A percentile compares a stretch with the other conserved stretches of the same genome.
Evolutionary conservation across 2,113 vertebrate genomes (phyloP).

Genomic region (Rhadina sibilatrix): DNA sequence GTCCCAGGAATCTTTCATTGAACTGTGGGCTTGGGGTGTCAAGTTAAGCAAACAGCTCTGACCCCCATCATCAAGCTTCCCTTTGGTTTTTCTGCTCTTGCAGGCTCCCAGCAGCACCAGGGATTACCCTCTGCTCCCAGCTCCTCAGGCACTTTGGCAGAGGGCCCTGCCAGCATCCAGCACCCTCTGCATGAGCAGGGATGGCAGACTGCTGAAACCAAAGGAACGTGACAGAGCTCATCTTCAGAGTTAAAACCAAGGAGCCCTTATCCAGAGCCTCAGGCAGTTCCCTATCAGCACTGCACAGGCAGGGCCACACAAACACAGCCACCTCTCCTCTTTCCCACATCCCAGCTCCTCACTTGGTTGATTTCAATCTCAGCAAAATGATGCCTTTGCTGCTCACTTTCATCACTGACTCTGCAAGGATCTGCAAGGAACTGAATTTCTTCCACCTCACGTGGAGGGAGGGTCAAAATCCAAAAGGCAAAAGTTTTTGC

Average conservation of each 20-base stretch:
- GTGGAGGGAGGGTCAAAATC: neutral
- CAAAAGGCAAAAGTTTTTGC: neutral
- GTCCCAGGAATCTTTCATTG: neutral
- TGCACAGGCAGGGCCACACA: neutral
- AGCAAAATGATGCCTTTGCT: neutral
- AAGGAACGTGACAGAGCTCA: rapidly evolving
- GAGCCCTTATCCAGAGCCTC: neutral
- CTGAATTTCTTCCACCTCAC: neutral
- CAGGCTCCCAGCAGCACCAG: neutral
- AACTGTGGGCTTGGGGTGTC: neutral
- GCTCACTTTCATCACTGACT: neutral
- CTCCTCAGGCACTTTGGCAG: neutral
- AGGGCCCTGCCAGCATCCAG: neutral
- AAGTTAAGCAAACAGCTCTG: neutral
- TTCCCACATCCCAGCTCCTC: neutral
- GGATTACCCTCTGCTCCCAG: neutral
- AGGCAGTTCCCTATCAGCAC: neutral
- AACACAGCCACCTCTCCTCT: neutral
- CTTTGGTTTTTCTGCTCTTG: neutral
- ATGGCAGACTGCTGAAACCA: neutral
- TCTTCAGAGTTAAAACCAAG: neutral
- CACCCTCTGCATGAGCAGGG: neutral
- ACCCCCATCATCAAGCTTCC: neutral
- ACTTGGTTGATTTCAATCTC: neutral
- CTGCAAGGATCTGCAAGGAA: neutral